Conservation (phyloP, 2,113 vertebrate genomes). For the Gadus macrocephalus region DNA sequence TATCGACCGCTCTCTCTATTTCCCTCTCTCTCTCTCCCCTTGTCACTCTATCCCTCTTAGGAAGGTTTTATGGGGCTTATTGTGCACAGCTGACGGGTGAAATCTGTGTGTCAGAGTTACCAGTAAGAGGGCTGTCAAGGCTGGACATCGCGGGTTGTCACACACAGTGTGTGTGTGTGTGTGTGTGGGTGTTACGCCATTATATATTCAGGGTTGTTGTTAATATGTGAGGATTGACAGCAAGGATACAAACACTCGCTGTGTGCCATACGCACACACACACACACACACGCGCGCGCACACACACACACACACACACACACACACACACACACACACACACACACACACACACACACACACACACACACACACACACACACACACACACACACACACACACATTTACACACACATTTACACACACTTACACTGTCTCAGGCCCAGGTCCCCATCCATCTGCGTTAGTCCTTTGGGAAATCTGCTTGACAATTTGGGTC, state of each 20-base stretch:
- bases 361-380: background rate
- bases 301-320: slow-evolving; percentile 1
- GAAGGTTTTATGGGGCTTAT: too few relatives aligned
- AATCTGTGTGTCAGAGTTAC: too few relatives aligned
- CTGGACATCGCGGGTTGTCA: too few relatives aligned
- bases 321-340: background rate
- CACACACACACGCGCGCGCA: background rate
- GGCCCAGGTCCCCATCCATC: slow-evolving; percentile 9
- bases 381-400: background rate
- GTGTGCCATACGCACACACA: too few relatives aligned
- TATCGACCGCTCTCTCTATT: too few relatives aligned
- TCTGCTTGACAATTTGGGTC: slow-evolving; percentile 30
- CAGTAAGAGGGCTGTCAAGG: too few relatives aligned
- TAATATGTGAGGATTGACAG: background rate
- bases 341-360: slow-evolving; percentile 2
- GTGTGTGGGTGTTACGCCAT: too few relatives aligned
- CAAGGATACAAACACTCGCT: background rate
- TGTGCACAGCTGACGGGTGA: too few relatives aligned
- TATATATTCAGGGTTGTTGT: too few relatives aligned
- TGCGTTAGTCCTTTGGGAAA: slow-evolving; percentile 33
- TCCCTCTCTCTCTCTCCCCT: too few relatives aligned
- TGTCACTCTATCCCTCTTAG: too few relatives aligned
- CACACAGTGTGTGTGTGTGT: too few relatives aligned
- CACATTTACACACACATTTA: slow-evolving; percentile 4
- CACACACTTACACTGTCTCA: slow-evolving; percentile 9